Evolutionary conservation across 2,113 vertebrate genomes (phyloP).

Genomic region (Menidia beryllina): DNA sequence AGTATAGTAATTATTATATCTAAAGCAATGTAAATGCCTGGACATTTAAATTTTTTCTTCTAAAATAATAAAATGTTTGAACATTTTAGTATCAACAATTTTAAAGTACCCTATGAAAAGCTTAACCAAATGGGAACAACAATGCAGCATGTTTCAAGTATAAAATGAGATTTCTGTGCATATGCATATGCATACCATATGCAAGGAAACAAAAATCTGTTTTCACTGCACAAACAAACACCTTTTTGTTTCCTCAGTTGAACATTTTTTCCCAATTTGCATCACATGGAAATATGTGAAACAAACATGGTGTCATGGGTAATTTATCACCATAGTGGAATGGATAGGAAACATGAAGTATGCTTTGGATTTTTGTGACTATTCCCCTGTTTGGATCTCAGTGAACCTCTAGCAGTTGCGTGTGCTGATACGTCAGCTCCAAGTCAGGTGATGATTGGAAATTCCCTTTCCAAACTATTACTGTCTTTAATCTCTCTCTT

Average conservation of each 20-base stretch:
- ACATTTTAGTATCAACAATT: neutral
- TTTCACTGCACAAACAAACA: neutral
- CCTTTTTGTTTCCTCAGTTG: slow-evolving; percentile 3
- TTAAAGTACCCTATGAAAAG: neutral
- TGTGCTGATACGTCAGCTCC: neutral
- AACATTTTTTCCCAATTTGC: neutral
- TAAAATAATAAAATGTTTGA: neutral
- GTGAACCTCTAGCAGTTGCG: neutral
- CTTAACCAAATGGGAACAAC: slow-evolving; percentile 6
- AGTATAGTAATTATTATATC: neutral
- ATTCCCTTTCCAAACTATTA: neutral
- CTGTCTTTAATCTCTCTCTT: neutral
- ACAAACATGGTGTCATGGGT: neutral
- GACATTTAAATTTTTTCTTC: neutral
- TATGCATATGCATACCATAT: slow-evolving; percentile 41
- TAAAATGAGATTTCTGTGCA: slow-evolving; percentile 25
- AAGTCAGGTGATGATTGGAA: neutral
- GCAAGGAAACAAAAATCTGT: neutral
- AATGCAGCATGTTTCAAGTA: slow-evolving; percentile 12
- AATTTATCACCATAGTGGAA: neutral
- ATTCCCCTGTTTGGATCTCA: neutral
- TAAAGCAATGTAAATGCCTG: neutral
- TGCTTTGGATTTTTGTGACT: neutral
- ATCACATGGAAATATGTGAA: slow-evolving; percentile 16
- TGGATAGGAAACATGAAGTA: neutral